A percentile compares a stretch with the other conserved stretches of the same genome.
Evolutionary conservation across 2,113 vertebrate genomes (phyloP).

Genomic region (Heterocephalus glaber): DNA sequence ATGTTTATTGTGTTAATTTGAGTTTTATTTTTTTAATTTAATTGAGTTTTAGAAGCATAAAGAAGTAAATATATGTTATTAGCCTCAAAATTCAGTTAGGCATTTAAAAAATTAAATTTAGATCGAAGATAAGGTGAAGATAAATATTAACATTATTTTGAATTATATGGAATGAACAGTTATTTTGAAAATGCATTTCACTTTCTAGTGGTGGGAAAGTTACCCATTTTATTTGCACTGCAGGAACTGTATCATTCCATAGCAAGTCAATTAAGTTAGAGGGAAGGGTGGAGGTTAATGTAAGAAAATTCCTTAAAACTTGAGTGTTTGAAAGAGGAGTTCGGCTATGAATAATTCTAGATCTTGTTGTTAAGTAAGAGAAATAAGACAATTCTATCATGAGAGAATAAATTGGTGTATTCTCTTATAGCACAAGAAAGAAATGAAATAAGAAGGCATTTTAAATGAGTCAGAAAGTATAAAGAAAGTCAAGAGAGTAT

Average conservation of each 20-base stretch:
- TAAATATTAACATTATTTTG: conserved; percentile 26
- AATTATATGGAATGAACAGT: neutral
- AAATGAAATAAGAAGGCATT: conserved; percentile 14
- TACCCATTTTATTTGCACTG: neutral
- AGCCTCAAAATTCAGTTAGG: neutral
- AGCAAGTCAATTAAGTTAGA: neutral
- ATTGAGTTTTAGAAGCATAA: neutral
- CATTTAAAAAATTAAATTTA: conserved; percentile 25
- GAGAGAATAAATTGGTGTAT: neutral
- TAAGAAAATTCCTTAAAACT: neutral
- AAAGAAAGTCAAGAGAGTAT: neutral
- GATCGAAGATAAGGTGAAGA: neutral
- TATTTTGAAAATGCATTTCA: neutral
- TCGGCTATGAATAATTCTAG: neutral
- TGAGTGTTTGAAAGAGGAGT: neutral
- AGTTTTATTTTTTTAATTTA: too few relatives aligned
- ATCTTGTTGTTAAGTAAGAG: neutral
- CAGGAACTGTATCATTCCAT: neutral
- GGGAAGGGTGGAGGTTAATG: neutral
- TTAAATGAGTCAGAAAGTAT: neutral
- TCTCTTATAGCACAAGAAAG: neutral
- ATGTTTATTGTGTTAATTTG: conserved; percentile 6
- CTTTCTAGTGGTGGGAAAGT: neutral
- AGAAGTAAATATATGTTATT: neutral
- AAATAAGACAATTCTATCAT: neutral